Evolutionary conservation across 2,888 invertebrate genomes (phyloP).

Genomic region (Trisateles emortualis): DNA sequence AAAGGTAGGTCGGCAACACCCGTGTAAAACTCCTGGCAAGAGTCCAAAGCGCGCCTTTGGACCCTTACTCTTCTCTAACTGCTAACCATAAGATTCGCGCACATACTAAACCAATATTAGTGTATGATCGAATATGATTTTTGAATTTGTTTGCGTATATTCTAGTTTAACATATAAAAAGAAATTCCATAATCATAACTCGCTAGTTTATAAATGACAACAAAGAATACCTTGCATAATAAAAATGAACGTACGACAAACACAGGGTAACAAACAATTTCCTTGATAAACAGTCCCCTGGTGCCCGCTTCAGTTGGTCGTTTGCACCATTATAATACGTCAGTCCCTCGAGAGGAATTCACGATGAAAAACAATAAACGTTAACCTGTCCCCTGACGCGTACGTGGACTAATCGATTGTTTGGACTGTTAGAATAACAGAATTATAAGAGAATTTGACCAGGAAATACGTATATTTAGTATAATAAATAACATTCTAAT

Average conservation of each 20-base stretch:
- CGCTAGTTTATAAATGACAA: neutral
- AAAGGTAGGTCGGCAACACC: no score
- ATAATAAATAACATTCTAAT: no score
- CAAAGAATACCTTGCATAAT: neutral
- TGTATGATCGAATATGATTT: no score
- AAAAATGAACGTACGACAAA: conserved; percentile 10
- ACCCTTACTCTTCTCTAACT: no score
- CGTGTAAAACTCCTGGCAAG: no score
- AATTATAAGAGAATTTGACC: no score
- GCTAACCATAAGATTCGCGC: no score
- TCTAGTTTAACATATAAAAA: neutral
- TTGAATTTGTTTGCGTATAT: no score
- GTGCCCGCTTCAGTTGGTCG: conserved; percentile 33
- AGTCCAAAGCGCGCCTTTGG: no score
- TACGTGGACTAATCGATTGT: conserved; percentile 35
- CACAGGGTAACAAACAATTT: conserved; percentile 26
- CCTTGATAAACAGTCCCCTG: conserved; percentile 44
- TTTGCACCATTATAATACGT: conserved; percentile 39
- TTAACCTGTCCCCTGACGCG: conserved; percentile 43
- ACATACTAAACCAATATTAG: no score
- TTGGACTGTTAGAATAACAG: conserved; percentile 1
- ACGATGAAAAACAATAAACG: conserved; percentile 57
- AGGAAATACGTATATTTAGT: no score
- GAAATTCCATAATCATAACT: neutral
- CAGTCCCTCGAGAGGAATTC: conserved; percentile 41